Base-by-base conservation (phyloP, 2,797 vertebrate species). In the Coendou prehensilis region DNA sequence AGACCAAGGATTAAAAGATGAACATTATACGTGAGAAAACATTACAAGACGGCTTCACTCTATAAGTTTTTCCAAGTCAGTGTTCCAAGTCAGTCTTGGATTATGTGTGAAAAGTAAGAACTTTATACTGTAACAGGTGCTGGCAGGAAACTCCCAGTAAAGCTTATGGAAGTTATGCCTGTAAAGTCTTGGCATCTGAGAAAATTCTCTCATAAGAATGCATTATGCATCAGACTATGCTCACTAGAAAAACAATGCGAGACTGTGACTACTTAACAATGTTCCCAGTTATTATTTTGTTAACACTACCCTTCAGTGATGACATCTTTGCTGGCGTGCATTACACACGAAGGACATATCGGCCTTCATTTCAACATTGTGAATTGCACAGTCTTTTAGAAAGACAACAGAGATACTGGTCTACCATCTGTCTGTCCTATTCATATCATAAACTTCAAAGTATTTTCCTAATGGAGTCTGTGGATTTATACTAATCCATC, bases 81-180 rank as follows among this genome's bases (percentile, higher is more conserved):
- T 91, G 78, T 96, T 97, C 93, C 95, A 97, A 96, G 88, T 88
- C 92, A 94, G 86, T 92, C 92, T 97, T 96, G 94, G 97, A 98
- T 98, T 97, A 96, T 97, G 92, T 97, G 95, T 97, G 95, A 97
- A 96, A 97, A 98, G 93, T 97, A 96, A 98, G 97, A 98, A 91
- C 88, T 82, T 92, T 97, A 84, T 93, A 94, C 93, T 94, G 61
- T 93, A 98, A 98, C 97, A 98, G 97, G 98, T 98, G 97, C 96
- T 95, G 95, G 97, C 96, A 95, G 93, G 97, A 97, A 97, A 96
- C 94, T 91, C 85, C 94, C 95, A 95, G 95, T 97, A 97, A 97
- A 98, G 93, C 96, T 95, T 96, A 97, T 92, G 93, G 87, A 97
- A 97, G 92, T 97, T 98, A 96, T 97, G 97, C 96, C 93, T 97